Evolutionary conservation across 1,140 invertebrate genomes (phyloP).

Genomic region (Drosophila lowei): DNA sequence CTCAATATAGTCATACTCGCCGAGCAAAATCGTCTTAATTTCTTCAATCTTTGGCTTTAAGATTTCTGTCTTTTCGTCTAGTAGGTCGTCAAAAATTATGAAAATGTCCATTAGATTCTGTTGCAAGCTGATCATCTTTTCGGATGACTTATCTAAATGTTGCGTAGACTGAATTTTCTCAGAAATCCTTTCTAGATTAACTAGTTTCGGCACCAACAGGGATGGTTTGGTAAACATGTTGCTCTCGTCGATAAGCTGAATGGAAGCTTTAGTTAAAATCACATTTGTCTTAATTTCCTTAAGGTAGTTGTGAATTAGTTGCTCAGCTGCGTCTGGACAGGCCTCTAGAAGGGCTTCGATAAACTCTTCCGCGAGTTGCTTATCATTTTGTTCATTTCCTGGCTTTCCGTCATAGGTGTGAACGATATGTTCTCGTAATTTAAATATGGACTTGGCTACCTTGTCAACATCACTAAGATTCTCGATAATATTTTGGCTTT

Average conservation of each 20-base stretch:
- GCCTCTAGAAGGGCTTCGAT: conserved; percentile 48
- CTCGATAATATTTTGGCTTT: conserved; percentile 41
- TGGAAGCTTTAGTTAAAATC: conserved; percentile 50
- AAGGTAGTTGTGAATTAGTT: conserved; percentile 41
- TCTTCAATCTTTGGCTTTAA: conserved; percentile 47
- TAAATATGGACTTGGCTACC: conserved; percentile 59
- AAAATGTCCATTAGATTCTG: conserved; percentile 72
- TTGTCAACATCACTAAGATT: conserved; percentile 38
- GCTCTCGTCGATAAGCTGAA: conserved; percentile 53
- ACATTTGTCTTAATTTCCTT: conserved; percentile 56
- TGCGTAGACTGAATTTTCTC: conserved; percentile 35
- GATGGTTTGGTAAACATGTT: conserved; percentile 60
- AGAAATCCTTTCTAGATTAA: conserved; percentile 51
- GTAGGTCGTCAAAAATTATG: conserved; percentile 63
- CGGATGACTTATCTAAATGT: conserved; percentile 58
- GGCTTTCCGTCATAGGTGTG: conserved; percentile 55
- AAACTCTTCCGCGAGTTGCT: conserved; percentile 49
- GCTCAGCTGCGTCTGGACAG: conserved; percentile 31
- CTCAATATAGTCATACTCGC: conserved; percentile 61
- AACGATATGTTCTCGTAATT: conserved; percentile 64
- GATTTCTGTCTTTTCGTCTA: conserved; percentile 40
- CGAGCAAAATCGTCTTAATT: conserved; percentile 36
- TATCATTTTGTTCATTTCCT: conserved; percentile 11
- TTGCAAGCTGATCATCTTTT: conserved; percentile 65
- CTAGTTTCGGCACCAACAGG: conserved; percentile 53